phyloP scores from a whole-genome alignment of 2,113 vertebrate genomes.

The Etheostoma cragini region DNA sequence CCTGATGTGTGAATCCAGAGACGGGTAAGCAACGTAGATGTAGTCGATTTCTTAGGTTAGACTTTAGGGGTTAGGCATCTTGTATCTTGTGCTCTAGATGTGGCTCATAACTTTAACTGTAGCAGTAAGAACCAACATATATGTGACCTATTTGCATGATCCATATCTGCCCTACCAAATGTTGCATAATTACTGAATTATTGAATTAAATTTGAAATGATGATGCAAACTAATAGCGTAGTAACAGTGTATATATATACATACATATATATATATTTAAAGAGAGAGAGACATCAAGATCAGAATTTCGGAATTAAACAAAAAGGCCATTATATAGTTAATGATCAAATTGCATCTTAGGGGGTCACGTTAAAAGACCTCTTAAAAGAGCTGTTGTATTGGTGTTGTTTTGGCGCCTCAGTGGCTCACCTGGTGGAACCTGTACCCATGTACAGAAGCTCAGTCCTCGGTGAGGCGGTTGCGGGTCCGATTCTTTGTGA shows the following conservation, averaged over 20 bases:
- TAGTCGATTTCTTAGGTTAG: constrained; percentile 9
- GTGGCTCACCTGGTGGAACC: too few species aligned
- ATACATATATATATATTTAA: not conserved
- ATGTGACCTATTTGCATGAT: not conserved
- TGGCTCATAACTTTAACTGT: constrained; percentile 1
- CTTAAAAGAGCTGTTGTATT: not conserved
- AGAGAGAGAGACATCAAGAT: too few species aligned
- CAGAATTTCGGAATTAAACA: not conserved
- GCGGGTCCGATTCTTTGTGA: too few species aligned
- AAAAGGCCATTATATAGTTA: not conserved
- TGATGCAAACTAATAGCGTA: not conserved
- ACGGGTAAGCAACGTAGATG: constrained; percentile 63
- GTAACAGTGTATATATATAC: too few species aligned
- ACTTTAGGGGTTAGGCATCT: constrained; percentile 12
- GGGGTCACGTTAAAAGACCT: not conserved
- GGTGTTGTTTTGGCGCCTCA: too few species aligned
- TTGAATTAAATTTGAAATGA: too few species aligned
- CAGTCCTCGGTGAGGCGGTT: too few species aligned
- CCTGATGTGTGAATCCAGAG: constrained; percentile 62
- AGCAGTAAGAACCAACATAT: not conserved
- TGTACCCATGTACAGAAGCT: too few species aligned
- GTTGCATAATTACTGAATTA: constrained; percentile 5
- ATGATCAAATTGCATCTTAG: not conserved
- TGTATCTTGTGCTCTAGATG: constrained; percentile 27
- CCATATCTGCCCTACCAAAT: not conserved